A percentile compares a stretch with the other conserved stretches of the same genome.
phyloP scores from a whole-genome alignment of 2,113 vertebrate genomes.

The Erythrocercus mccallii region DNA sequence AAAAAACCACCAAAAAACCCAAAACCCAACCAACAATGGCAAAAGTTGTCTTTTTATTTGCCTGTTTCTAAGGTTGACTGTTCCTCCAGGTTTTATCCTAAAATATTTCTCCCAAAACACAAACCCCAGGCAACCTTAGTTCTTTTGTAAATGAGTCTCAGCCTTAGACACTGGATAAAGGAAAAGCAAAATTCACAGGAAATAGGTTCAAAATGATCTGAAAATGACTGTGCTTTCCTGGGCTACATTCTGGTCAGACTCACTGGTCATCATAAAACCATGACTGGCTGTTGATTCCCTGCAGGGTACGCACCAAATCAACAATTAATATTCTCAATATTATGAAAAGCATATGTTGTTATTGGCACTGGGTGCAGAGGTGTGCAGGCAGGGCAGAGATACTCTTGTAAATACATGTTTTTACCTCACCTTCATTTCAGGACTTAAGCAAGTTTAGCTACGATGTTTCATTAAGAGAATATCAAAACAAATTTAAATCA shows the following conservation, averaged over 20 bases:
- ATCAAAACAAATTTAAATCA: background rate
- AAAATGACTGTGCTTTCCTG: background rate
- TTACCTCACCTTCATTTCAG: background rate
- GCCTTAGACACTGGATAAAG: background rate
- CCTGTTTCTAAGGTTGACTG: background rate
- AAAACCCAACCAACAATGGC: background rate
- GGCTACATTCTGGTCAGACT: background rate
- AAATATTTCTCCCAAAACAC: background rate
- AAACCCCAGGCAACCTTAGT: background rate
- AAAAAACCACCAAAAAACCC: background rate
- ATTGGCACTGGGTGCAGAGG: background rate
- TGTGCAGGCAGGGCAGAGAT: background rate
- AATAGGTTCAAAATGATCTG: background rate
- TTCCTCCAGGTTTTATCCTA: background rate
- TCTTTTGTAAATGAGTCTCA: background rate
- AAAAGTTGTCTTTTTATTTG: background rate
- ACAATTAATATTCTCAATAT: background rate
- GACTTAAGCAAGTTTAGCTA: background rate
- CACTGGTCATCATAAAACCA: background rate
- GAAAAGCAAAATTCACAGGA: background rate
- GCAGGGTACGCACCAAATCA: background rate
- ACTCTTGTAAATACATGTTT: accelerated
- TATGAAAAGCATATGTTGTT: background rate
- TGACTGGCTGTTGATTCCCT: background rate
- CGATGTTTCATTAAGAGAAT: background rate